A percentile compares a stretch with the other conserved stretches of the same genome.
Conservation (phyloP, 2,113 vertebrate species). For the Typhlomys cinereus region DNA sequence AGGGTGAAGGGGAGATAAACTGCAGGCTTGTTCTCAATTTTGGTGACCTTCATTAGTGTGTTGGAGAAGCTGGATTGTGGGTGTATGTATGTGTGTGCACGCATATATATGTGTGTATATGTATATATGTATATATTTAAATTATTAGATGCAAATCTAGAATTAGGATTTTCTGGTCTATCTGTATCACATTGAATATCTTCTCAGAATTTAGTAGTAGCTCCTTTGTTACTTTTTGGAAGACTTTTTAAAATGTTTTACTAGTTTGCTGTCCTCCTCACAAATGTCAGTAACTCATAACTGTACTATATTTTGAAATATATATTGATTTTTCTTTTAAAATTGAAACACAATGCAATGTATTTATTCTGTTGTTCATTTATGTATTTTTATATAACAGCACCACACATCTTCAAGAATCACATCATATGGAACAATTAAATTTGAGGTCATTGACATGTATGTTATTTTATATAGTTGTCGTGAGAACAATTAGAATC, state of each 20-base stretch:
- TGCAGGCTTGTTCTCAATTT: not conserved
- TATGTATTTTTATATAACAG: not conserved
- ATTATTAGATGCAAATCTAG: not conserved
- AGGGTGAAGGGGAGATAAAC: not conserved
- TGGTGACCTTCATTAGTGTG: not conserved
- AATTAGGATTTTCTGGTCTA: not conserved
- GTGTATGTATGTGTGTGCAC: too few species aligned
- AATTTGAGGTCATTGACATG: not conserved
- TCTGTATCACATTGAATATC: not conserved
- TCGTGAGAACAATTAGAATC: not conserved
- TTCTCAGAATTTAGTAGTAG: not conserved
- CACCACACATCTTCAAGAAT: not conserved
- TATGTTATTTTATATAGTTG: not conserved
- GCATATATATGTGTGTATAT: too few species aligned
- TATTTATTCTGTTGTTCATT: not conserved
- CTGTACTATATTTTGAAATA: not conserved
- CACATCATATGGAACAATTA: not conserved
- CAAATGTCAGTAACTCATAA: not conserved
- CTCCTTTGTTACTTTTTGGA: not conserved
- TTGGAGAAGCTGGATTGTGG: not conserved
- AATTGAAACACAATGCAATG: not conserved
- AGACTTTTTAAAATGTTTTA: not conserved
- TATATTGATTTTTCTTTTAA: not conserved
- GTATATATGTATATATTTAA: not conserved
- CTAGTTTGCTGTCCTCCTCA: not conserved